Evolutionary conservation across 2,797 vertebrate species (phyloP).

Genomic region (Tadarida brasiliensis): DNA sequence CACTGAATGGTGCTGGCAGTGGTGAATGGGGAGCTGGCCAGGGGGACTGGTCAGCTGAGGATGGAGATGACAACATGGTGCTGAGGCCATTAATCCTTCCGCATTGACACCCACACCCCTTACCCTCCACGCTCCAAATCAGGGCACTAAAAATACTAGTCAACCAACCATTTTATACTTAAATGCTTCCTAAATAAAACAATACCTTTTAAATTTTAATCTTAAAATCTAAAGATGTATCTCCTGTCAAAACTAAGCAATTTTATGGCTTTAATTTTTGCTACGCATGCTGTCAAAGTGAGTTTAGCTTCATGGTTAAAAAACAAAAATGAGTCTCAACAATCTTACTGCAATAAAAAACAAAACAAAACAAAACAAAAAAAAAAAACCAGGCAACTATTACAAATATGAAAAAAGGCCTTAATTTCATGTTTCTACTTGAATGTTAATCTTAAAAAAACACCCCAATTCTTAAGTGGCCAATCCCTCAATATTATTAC

Average conservation of each 20-base stretch:
- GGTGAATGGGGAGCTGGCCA: fast-evolving
- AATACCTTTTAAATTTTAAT: conserved; percentile 64
- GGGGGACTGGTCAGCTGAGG: no score
- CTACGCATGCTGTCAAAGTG: conserved; percentile 16
- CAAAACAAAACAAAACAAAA: neutral
- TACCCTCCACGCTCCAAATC: neutral
- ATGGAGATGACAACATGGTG: fast-evolving
- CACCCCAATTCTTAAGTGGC: neutral
- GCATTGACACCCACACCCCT: no score
- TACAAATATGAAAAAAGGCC: conserved; percentile 56
- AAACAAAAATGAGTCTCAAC: conserved; percentile 67
- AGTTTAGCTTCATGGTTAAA: conserved; percentile 51
- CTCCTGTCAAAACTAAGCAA: conserved; percentile 55
- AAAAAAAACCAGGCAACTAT: neutral
- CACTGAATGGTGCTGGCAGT: fast-evolving
- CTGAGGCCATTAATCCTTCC: no score
- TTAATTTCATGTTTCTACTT: conserved; percentile 65
- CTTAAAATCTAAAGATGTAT: conserved; percentile 54
- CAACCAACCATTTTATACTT: neutral
- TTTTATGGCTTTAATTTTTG: conserved; percentile 76
- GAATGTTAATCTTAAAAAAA: conserved; percentile 51
- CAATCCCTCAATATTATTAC: neutral
- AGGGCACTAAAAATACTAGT: neutral
- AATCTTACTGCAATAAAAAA: neutral
- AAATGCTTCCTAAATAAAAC: conserved; percentile 69